These are phyloP conservation scores for Pediacus dermestoides DNA, from an alignment of 2,888 invertebrate genomes.

Conservation along the genomic window DNA sequence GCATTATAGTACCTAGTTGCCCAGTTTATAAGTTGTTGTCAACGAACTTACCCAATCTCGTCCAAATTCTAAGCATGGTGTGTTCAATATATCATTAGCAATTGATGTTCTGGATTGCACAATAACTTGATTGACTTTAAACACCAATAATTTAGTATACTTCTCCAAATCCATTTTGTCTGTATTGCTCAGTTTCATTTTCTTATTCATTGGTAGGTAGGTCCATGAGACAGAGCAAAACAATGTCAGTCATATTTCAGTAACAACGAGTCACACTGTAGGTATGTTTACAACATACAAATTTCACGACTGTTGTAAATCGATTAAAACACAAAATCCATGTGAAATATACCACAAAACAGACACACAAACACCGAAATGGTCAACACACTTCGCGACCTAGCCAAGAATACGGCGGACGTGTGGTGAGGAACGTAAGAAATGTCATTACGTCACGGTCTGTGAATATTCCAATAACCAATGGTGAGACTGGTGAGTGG, in stretches of 20 bases:
- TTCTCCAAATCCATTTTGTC: conserved; percentile 82
- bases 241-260: too few relatives aligned
- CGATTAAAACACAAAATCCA: too few relatives aligned
- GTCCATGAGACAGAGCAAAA: too few relatives aligned
- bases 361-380: conserved; percentile 1
- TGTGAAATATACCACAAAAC: too few relatives aligned
- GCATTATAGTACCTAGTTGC: too few relatives aligned
- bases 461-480: conserved; percentile 1
- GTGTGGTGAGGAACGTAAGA: conserved; percentile 1
- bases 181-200: conserved; percentile 52
- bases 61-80: conserved; percentile 71
- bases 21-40: conserved; percentile 3
- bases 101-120: conserved; percentile 89
- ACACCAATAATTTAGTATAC: conserved; percentile 81
- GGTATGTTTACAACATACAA: too few relatives aligned
- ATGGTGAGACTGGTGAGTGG: too few relatives aligned
- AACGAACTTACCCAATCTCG: conserved; percentile 72
- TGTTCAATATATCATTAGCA: conserved; percentile 81
- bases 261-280: too few relatives aligned
- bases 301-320: too few relatives aligned
- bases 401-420: conserved; percentile 1
- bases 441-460: conserved; percentile 3
- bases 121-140: conserved; percentile 87
- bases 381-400: too few relatives aligned
- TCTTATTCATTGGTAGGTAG: too few relatives aligned